phyloP scores from a whole-genome alignment of 2,113 vertebrate species.

The Cettia cetti region DNA sequence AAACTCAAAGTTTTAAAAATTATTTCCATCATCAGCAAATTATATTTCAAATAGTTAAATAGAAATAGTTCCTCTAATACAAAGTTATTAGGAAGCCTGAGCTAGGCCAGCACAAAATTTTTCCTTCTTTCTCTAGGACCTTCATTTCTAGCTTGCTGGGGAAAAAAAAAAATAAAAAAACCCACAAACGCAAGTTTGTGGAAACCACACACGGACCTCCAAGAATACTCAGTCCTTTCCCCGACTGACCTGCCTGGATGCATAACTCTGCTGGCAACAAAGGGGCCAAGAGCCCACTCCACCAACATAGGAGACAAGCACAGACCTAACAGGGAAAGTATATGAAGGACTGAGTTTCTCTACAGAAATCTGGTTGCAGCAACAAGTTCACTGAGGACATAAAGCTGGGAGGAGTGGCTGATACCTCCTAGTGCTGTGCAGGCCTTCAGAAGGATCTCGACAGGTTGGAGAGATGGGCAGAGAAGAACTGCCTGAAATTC shows the following conservation, averaged over 20 bases:
- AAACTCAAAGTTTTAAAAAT: not conserved
- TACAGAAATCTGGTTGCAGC: not conserved
- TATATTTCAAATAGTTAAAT: not conserved
- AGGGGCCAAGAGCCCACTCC: not conserved
- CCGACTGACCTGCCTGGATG: not conserved
- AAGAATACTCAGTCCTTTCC: not conserved
- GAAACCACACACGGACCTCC: not conserved
- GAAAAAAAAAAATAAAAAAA: not conserved
- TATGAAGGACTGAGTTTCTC: not conserved
- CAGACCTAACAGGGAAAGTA: not conserved
- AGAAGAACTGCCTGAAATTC: not conserved
- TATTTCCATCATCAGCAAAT: not conserved
- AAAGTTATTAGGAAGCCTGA: not conserved
- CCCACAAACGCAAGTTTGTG: not conserved
- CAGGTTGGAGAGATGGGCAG: not conserved
- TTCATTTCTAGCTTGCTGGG: not conserved
- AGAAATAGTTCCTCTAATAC: not conserved
- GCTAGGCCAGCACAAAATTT: not conserved
- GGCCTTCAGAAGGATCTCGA: not conserved
- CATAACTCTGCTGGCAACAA: not conserved
- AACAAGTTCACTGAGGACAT: not conserved
- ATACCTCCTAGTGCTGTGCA: not conserved
- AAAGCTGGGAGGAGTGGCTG: not conserved
- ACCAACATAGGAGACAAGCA: not conserved
- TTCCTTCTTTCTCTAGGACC: not conserved